A percentile compares a stretch with the other conserved stretches of the same genome.
These are phyloP conservation scores for Dolichoris vasculosae DNA, from an alignment of 1,140 invertebrate species.

Conservation along the genomic window DNA sequence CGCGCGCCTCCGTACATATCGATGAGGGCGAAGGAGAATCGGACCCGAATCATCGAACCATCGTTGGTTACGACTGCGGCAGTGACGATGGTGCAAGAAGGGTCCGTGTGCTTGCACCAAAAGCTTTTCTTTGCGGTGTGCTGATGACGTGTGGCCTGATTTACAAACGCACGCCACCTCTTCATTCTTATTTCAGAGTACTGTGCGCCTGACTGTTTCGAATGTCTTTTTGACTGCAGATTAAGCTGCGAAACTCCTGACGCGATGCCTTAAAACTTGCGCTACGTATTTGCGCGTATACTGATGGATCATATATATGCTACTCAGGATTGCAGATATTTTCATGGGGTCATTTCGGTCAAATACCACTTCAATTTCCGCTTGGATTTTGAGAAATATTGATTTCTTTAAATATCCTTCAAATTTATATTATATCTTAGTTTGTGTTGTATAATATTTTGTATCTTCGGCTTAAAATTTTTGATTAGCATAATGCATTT, in stretches of 20 bases:
- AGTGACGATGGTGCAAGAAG: too few relatives aligned
- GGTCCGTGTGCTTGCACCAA: slow-evolving; percentile 55
- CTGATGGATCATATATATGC: neutral
- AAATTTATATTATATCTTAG: too few relatives aligned
- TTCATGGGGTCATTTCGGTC: neutral
- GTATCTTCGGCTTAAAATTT: too few relatives aligned
- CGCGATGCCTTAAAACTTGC: neutral
- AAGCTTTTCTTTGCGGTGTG: slow-evolving; percentile 54
- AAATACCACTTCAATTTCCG: neutral
- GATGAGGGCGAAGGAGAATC: slow-evolving; percentile 59
- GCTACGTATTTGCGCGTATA: neutral
- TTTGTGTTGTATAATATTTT: too few relatives aligned
- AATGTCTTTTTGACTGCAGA: slow-evolving; percentile 57
- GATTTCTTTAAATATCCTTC: neutral
- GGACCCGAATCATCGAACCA: too few relatives aligned
- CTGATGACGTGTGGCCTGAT: slow-evolving; percentile 68
- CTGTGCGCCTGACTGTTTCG: slow-evolving; percentile 54
- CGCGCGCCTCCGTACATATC: slow-evolving; percentile 71
- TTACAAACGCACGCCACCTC: neutral
- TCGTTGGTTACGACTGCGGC: too few relatives aligned
- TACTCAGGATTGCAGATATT: neutral
- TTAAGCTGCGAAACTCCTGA: slow-evolving; percentile 26
- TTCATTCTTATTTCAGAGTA: slow-evolving; percentile 64
- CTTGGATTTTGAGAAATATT: neutral
- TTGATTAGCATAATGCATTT: too few relatives aligned